Percentiles rank a stretch among this genome's conserved stretches.
phyloP scores from a whole-genome alignment of 2,113 vertebrate genomes.

The Herpetotheres cachinnans region DNA sequence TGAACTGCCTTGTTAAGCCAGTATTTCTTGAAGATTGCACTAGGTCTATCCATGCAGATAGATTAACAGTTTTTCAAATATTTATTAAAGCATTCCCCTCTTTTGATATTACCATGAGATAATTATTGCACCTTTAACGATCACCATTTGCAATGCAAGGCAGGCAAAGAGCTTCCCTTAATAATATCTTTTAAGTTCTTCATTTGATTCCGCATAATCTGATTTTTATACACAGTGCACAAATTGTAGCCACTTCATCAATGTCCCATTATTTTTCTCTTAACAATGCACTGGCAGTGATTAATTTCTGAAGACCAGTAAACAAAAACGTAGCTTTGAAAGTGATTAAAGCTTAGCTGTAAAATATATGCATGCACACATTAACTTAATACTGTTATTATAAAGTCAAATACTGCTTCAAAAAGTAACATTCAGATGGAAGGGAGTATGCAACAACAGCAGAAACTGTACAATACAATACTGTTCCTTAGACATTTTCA shows the following conservation, averaged over 20 bases:
- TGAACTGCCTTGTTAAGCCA: not conserved
- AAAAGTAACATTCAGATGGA: not conserved
- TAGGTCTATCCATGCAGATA: not conserved
- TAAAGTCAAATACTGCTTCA: not conserved
- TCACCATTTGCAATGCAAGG: not conserved
- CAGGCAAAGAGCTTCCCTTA: not conserved
- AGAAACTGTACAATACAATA: not conserved
- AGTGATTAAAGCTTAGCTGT: slow-evolving; percentile 63
- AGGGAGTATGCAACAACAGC: not conserved
- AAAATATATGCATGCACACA: not conserved
- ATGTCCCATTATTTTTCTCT: slow-evolving; percentile 77
- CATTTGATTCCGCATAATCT: slow-evolving; percentile 63
- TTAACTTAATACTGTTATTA: not conserved
- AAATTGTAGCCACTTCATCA: slow-evolving; percentile 78
- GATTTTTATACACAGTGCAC: slow-evolving; percentile 72
- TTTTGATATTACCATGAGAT: slow-evolving; percentile 9
- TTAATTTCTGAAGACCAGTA: slow-evolving; percentile 78
- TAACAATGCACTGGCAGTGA: slow-evolving; percentile 75
- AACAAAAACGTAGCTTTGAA: slow-evolving; percentile 71
- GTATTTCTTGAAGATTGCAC: not conserved
- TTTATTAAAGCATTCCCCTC: not conserved
- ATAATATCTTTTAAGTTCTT: slow-evolving; percentile 40
- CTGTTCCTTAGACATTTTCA: not conserved
- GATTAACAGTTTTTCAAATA: not conserved
- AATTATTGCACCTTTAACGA: not conserved